Percentiles rank a stretch among this genome's conserved stretches.
phyloP scores from a whole-genome alignment of 2,888 invertebrate genomes.

The Noctua pronuba region DNA sequence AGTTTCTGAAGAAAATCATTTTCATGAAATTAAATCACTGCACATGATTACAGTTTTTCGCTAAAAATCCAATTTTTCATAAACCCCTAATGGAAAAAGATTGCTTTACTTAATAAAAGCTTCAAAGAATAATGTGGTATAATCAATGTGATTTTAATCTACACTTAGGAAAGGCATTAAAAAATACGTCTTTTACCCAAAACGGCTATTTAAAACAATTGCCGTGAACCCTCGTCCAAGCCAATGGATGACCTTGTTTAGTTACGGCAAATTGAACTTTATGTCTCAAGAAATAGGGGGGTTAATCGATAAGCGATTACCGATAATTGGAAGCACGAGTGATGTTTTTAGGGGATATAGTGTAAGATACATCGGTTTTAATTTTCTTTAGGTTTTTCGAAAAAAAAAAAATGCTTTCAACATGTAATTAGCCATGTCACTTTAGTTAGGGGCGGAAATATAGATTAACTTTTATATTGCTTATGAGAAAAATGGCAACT shows the following conservation, averaged over 20 bases:
- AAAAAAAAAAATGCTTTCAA: background rate
- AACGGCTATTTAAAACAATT: constrained; percentile 72
- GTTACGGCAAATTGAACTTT: constrained; percentile 46
- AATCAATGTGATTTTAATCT: constrained; percentile 63
- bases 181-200: constrained; percentile 64
- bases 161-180: constrained; percentile 52
- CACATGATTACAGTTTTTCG: background rate
- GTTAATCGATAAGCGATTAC: constrained; percentile 49
- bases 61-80: background rate
- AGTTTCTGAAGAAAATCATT: background rate
- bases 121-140: constrained; percentile 40
- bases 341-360: constrained; percentile 39
- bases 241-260: constrained; percentile 53
- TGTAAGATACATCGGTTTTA: constrained; percentile 40
- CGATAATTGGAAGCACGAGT: constrained; percentile 57
- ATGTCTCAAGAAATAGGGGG: constrained; percentile 9
- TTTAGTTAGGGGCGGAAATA: background rate
- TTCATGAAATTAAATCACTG: background rate
- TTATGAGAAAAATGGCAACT: background rate
- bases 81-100: constrained; percentile 17
- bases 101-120: constrained; percentile 18
- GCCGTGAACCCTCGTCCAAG: constrained; percentile 62
- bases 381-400: constrained; percentile 7
- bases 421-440: background rate
- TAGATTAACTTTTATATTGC: background rate